Conservation (phyloP, 1,140 invertebrate genomes). For the Hyles euphorbiae region DNA sequence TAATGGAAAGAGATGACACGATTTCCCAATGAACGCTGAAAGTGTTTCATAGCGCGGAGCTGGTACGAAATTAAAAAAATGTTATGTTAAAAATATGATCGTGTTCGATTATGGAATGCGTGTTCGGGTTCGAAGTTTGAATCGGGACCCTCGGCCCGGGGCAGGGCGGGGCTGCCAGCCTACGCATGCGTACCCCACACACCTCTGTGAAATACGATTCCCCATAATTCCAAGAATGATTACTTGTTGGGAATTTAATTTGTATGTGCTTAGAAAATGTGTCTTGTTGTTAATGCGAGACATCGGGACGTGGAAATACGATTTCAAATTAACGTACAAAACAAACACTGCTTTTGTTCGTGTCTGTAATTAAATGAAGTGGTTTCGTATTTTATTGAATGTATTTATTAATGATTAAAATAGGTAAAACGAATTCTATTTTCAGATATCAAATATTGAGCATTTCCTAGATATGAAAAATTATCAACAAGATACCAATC, state of each 20-base stretch:
- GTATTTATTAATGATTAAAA: too few relatives aligned
- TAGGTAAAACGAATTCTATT: too few relatives aligned
- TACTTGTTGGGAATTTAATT: slow-evolving; percentile 30
- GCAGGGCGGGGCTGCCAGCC: slow-evolving; percentile 52
- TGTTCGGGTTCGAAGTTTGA: slow-evolving; percentile 6
- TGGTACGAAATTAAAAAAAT: neutral
- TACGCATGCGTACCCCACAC: slow-evolving; percentile 46
- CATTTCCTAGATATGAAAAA: too few relatives aligned
- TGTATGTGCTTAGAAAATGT: slow-evolving; percentile 19
- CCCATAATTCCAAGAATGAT: slow-evolving; percentile 47
- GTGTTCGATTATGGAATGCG: slow-evolving; percentile 9
- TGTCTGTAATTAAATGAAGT: slow-evolving; percentile 3
- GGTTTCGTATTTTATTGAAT: neutral
- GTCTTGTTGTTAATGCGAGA: slow-evolving; percentile 3
- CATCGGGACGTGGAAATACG: slow-evolving; percentile 1
- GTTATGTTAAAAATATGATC: slow-evolving; percentile 7
- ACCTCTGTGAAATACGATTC: slow-evolving; percentile 27
- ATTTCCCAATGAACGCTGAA: too few relatives aligned
- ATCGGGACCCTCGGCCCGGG: slow-evolving; percentile 25
- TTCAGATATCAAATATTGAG: too few relatives aligned
- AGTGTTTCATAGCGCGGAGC: too few relatives aligned
- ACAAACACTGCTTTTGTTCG: neutral
- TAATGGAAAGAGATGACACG: neutral
- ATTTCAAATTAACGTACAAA: neutral
- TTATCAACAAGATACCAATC: too few relatives aligned